Evolutionary conservation across 2,797 vertebrate genomes (phyloP).

Genomic region (Cuculus canorus): DNA sequence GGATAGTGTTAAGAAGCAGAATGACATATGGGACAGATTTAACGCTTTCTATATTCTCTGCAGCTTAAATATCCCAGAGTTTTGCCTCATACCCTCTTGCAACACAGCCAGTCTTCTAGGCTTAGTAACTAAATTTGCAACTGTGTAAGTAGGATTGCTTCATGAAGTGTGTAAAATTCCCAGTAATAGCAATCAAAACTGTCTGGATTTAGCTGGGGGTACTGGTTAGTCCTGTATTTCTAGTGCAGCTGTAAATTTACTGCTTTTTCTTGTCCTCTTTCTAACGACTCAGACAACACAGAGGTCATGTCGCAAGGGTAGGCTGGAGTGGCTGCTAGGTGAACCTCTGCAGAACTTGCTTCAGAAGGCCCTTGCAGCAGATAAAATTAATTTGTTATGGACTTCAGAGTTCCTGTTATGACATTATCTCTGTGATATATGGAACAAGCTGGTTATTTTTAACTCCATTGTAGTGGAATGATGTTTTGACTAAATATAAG

Average conservation of each 20-base stretch:
- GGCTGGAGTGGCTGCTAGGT: background rate
- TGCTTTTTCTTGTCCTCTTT: background rate
- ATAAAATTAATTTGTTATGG: conserved; percentile 21
- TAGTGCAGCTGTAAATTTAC: background rate
- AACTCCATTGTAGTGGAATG: conserved; percentile 30
- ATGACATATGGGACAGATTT: background rate
- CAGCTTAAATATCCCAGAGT: background rate
- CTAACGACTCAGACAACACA: background rate
- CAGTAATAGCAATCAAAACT: background rate
- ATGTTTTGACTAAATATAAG: conserved; percentile 19
- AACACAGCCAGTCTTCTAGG: background rate
- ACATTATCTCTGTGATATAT: conserved; percentile 53
- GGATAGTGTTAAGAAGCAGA: background rate
- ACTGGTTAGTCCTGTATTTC: background rate
- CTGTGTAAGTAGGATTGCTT: background rate
- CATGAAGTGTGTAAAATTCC: background rate
- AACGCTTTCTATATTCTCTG: background rate
- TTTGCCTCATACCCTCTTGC: background rate
- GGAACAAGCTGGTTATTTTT: conserved; percentile 24
- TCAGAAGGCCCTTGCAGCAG: background rate
- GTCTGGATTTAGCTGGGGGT: background rate
- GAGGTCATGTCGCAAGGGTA: background rate
- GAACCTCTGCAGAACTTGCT: background rate
- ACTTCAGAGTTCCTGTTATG: conserved; percentile 57
- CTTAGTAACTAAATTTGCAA: background rate